Conservation (phyloP, 1,140 invertebrate species). For the Drosophila quadrilineata region DNA sequence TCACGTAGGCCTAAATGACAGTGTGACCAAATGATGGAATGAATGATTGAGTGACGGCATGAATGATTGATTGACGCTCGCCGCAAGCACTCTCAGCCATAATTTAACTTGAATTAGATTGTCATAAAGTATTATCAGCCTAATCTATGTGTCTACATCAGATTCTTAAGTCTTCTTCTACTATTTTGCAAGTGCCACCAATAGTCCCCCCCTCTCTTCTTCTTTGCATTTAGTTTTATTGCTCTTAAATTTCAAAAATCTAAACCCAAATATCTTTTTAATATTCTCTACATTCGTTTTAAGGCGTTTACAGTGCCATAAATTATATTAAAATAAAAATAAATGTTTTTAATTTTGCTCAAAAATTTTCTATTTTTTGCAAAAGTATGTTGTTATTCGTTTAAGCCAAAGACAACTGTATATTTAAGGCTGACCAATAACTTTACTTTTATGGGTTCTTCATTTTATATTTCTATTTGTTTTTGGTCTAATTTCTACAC, state of each 20-base stretch:
- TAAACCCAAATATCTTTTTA: too few relatives aligned
- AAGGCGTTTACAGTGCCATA: too few relatives aligned
- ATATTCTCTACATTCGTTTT: too few relatives aligned
- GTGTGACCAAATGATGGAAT: neutral
- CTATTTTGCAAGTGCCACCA: too few relatives aligned
- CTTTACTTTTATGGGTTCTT: constrained; percentile 17
- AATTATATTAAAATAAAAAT: neutral
- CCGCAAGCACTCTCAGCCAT: too few relatives aligned
- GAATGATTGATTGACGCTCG: neutral
- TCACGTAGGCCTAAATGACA: constrained; percentile 46
- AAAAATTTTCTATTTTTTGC: neutral
- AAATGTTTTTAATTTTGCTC: neutral
- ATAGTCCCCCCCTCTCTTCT: too few relatives aligned
- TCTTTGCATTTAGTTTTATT: too few relatives aligned
- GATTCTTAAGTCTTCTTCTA: too few relatives aligned
- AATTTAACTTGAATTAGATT: too few relatives aligned
- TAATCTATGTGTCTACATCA: too few relatives aligned
- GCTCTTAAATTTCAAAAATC: too few relatives aligned
- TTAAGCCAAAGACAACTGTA: constrained; percentile 3
- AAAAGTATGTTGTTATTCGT: neutral
- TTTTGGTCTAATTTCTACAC: neutral
- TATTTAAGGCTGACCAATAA: neutral
- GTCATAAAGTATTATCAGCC: too few relatives aligned
- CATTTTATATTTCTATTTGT: constrained; percentile 8
- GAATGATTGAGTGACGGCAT: neutral